Conservation (phyloP, 2,888 invertebrate species). For the Iphiclides podalirius region DNA sequence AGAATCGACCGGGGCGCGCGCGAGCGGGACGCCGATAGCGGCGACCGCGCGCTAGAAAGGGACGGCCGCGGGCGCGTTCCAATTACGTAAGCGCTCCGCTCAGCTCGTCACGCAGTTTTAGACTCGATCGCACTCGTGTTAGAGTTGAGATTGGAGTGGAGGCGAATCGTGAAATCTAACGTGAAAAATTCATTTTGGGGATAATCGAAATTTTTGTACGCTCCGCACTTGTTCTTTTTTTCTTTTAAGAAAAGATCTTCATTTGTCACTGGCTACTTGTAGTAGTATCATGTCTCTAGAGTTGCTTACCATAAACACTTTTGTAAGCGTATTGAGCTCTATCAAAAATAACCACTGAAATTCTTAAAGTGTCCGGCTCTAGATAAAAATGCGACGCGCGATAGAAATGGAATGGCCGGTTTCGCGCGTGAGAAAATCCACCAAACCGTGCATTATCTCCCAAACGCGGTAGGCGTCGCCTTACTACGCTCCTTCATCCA, state of each 20-base stretch:
- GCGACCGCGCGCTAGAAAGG: background rate
- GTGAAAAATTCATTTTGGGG: background rate
- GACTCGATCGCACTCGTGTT: constrained; percentile 12
- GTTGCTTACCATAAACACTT: too few species aligned
- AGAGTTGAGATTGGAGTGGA: constrained; percentile 21
- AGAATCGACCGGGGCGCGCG: constrained; percentile 33
- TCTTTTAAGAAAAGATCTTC: background rate
- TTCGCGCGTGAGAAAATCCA: too few species aligned
- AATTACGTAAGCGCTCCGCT: constrained; percentile 36
- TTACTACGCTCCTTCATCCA: constrained; percentile 6
- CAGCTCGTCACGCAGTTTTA: constrained; percentile 21
- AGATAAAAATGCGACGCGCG: too few species aligned
- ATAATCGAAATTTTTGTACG: background rate
- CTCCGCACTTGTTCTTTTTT: background rate
- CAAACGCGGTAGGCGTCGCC: too few species aligned
- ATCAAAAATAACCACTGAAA: too few species aligned
- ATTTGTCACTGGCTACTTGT: background rate
- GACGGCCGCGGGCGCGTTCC: constrained; percentile 27
- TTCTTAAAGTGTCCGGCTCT: too few species aligned
- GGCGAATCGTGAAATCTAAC: background rate
- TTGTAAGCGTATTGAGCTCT: too few species aligned
- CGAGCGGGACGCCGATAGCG: constrained; percentile 10
- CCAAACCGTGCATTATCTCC: too few species aligned
- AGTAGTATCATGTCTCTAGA: too few species aligned
- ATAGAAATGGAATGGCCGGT: too few species aligned